phyloP scores from a whole-genome alignment of 2,888 invertebrate genomes.

The Meloe dianella region DNA sequence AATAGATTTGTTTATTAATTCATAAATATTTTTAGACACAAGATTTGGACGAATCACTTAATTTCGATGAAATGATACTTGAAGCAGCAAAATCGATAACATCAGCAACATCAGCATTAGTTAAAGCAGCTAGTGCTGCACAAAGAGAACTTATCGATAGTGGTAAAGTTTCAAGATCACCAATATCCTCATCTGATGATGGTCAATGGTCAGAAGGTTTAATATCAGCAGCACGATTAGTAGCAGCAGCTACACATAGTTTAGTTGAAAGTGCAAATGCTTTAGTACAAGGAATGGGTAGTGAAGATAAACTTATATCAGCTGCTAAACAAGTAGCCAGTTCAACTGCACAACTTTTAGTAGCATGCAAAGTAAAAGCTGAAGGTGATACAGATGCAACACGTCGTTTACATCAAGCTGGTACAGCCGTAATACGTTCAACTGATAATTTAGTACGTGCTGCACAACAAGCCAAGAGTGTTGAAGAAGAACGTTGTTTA shows the following conservation, averaged over 20 bases:
- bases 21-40: constrained; percentile 59
- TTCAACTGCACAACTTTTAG: constrained; percentile 94
- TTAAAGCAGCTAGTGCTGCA: constrained; percentile 95
- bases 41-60: constrained; percentile 91
- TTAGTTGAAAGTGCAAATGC: constrained; percentile 98
- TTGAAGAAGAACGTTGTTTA: constrained; percentile 89
- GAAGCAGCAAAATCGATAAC: constrained; percentile 98
- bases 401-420: constrained; percentile 88
- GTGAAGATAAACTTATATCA: constrained; percentile 95
- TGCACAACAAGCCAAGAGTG: constrained; percentile 89
- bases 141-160: constrained; percentile 93
- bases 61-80: constrained; percentile 99
- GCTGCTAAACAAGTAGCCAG: constrained; percentile 96
- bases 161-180: constrained; percentile 86
- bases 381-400: constrained; percentile 95
- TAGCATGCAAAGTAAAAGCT: constrained; percentile 99
- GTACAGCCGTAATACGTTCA: constrained; percentile 95
- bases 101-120: constrained; percentile 94
- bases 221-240: constrained; percentile 92
- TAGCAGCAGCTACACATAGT: constrained; percentile 97
- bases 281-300: constrained; percentile 88
- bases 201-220: constrained; percentile 98
- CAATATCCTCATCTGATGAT: constrained; percentile 87
- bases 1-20: not conserved
- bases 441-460: constrained; percentile 97